Evolutionary conservation across 2,888 invertebrate species (phyloP).

Genomic region (Sinotaia quadrata): DNA sequence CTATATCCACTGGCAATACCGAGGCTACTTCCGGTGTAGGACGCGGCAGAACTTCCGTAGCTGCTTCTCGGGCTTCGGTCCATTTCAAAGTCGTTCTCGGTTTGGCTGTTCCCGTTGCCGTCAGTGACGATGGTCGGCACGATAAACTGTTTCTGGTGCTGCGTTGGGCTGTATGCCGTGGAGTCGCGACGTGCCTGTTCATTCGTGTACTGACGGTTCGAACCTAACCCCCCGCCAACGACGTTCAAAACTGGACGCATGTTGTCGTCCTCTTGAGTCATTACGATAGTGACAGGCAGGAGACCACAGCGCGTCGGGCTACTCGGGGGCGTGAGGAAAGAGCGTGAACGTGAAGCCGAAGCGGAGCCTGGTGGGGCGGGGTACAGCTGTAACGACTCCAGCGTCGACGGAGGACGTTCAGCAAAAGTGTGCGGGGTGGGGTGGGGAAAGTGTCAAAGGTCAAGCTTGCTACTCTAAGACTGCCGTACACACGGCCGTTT

Average conservation of each 20-base stretch:
- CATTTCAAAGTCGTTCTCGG: not conserved
- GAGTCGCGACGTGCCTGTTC: not conserved
- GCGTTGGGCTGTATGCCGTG: not conserved
- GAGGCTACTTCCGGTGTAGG: not conserved
- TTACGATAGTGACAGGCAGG: conserved; percentile 12
- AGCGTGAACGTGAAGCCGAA: not conserved
- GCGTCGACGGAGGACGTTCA: conserved; percentile 7
- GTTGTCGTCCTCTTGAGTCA: conserved; percentile 18
- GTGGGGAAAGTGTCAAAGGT: no score
- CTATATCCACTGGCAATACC: not conserved
- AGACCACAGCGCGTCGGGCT: not conserved
- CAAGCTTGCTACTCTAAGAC: no score
- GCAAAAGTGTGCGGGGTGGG: not conserved
- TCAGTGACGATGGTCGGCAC: conserved; percentile 26
- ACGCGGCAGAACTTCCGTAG: not conserved
- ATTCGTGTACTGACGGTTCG: not conserved
- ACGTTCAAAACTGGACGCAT: not conserved
- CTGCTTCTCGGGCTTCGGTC: not conserved
- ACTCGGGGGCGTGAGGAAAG: not conserved
- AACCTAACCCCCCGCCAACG: not conserved
- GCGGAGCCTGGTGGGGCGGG: not conserved
- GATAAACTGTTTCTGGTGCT: not conserved
- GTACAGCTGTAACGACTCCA: conserved; percentile 23
- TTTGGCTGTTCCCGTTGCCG: conserved; percentile 24
- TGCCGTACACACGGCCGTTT: no score